Evolutionary conservation across 2,888 invertebrate species (phyloP), one percentile per base, ranked within the genome.

Genomic region (Opisthograptis luteolata): DNA sequence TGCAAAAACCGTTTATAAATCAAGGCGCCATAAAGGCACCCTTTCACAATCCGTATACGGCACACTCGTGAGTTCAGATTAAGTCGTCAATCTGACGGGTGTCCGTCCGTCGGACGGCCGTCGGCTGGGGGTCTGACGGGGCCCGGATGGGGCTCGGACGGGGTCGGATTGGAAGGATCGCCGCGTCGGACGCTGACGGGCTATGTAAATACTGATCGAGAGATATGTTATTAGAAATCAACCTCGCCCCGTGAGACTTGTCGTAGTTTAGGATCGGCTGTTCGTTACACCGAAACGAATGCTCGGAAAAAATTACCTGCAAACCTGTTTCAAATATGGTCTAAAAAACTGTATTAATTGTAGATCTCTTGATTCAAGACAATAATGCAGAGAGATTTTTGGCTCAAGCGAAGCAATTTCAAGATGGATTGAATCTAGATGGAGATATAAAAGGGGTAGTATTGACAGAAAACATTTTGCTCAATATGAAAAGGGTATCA

Each of bases 141-240:
- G 24, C 13, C 30, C 50, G 48, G 41, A 48, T 9, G 24, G n/a
- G 22, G 27, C 17, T 34, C 51, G 49, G 39, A 43, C 25, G 37
- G 30, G 37, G 36, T 34, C 27, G 39, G 20, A 50, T 30, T 40
- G 35, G 48, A 53, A 49, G 52, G 57, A 60, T 57, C 55, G 55
- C 28, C 59, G 56, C 14, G 48, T 43, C 51, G 12, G 37, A 56
- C 65, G 59, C 50, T 58, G 60, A 65, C 58, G 63, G 50, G 39
- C 50, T 60, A 68, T 70, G 72, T 70, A 69, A 73, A 73, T 76
- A 68, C 70, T 64, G 74, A 71, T 76, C 73, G 58, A 62, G 41
- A 62, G 69, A 76, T 70, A 74, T 61, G 67, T 61, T 67, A 70
- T 66, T 72, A 68, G 66, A 70, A 61, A 71, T 68, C 68, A 67